These are phyloP conservation scores for Cydia strobilella DNA, from an alignment of 1,140 invertebrate genomes.

Conservation along the genomic window DNA sequence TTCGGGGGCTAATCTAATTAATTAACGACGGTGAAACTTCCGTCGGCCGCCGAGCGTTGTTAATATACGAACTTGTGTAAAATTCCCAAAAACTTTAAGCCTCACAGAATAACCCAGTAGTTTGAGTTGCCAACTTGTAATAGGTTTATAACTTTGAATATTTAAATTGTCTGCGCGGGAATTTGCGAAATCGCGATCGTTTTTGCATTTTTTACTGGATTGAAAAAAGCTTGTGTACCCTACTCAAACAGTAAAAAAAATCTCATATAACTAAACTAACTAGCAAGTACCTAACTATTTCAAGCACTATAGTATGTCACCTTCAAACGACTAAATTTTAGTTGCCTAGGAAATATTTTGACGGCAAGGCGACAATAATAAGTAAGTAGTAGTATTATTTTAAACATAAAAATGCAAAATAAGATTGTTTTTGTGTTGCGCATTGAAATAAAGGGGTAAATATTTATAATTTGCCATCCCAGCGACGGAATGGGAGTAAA, in stretches of 20 bases:
- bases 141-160: constrained; percentile 56
- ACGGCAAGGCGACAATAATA: no score
- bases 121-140: constrained; percentile 54
- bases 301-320: no score
- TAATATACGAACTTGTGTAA: constrained; percentile 56
- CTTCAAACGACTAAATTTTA: no score
- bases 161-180: constrained; percentile 38
- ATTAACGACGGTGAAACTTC: constrained; percentile 49
- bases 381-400: background rate
- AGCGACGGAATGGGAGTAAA: constrained; percentile 46
- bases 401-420: constrained; percentile 6
- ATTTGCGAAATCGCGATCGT: constrained; percentile 10
- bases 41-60: constrained; percentile 40
- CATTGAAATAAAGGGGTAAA: constrained; percentile 40
- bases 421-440: constrained; percentile 3
- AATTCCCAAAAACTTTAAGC: constrained; percentile 65
- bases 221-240: constrained; percentile 1
- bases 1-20: constrained; percentile 53
- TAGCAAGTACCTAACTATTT: no score
- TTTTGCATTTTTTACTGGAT: constrained; percentile 21
- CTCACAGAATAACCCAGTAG: constrained; percentile 43
- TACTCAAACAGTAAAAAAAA: background rate
- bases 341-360: no score
- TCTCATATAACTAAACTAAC: background rate
- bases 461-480: constrained; percentile 51